Conservation (phyloP, 2,113 vertebrate genomes). For the Halcyon malimbica region DNA sequence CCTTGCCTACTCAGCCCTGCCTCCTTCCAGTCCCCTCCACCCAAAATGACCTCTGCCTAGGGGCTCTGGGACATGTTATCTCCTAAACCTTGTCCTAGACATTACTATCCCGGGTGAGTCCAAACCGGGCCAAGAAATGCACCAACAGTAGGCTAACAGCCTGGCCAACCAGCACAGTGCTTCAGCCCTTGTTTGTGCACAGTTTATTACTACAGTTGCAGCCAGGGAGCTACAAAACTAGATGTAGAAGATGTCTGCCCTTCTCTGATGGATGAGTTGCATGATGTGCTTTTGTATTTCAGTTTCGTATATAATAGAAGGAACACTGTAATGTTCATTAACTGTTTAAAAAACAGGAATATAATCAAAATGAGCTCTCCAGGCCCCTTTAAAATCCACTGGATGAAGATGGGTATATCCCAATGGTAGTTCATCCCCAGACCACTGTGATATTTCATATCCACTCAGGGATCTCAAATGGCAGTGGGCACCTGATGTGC, state of each 20-base stretch:
- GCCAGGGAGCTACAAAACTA: neutral
- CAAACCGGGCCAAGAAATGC: neutral
- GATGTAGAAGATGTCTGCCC: neutral
- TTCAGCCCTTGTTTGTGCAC: neutral
- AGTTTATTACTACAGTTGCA: neutral
- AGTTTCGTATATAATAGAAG: neutral
- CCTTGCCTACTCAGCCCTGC: neutral
- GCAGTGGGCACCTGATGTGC: neutral
- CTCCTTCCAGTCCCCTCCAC: neutral
- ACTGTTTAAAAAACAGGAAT: neutral
- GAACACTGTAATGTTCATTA: neutral
- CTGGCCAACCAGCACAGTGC: rapidly evolving
- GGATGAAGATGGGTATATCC: neutral
- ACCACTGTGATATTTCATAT: neutral
- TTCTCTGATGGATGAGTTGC: neutral
- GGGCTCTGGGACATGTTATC: neutral
- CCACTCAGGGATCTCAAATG: neutral
- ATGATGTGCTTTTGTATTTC: neutral
- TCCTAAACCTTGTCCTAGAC: neutral
- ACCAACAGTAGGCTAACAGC: neutral
- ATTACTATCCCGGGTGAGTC: neutral
- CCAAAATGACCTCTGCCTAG: neutral
- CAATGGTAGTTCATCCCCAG: neutral
- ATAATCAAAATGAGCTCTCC: neutral
- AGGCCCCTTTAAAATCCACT: neutral